These are phyloP conservation scores for Epizoanthus scotinus DNA, from an alignment of 92 coral and sea anemone genomes.

Conservation along the genomic window DNA sequence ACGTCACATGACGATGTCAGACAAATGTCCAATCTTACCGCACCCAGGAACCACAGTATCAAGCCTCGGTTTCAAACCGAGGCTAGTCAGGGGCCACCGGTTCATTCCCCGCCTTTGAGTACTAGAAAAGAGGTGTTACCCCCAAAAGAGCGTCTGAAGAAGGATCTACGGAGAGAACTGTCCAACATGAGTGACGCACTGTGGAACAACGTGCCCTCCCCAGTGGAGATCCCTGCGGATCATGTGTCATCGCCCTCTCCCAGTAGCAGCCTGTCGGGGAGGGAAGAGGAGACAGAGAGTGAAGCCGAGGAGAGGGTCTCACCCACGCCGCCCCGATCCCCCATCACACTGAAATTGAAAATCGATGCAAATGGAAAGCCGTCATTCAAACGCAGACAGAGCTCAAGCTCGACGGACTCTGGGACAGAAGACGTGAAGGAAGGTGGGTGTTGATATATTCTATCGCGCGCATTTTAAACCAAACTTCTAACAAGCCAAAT, in stretches of 20 bases:
- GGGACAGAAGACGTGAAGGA: constrained; percentile 77
- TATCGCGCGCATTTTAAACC: too few relatives aligned
- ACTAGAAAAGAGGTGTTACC: constrained; percentile 28
- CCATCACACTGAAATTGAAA: constrained; percentile 33
- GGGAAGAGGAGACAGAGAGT: constrained; percentile 19
- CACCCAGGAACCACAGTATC: not conserved
- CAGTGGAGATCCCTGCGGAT: not conserved
- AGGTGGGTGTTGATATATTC: constrained; percentile 43
- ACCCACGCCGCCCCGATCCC: constrained; percentile 24
- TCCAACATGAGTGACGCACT: not conserved
- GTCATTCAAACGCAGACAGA: constrained; percentile 55
- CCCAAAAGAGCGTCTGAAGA: constrained; percentile 30
- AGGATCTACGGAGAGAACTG: constrained; percentile 24
- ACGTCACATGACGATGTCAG: constrained; percentile 17
- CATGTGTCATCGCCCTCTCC: constrained; percentile 17
- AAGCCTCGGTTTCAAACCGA: not conserved
- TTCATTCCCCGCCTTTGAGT: constrained; percentile 10
- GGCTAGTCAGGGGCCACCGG: not conserved
- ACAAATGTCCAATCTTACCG: not conserved
- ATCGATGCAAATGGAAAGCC: constrained; percentile 29
- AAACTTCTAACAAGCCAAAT: too few relatives aligned
- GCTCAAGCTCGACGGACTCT: constrained; percentile 89
- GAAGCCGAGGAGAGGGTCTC: constrained; percentile 9
- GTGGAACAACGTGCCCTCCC: not conserved
- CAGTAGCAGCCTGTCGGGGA: constrained; percentile 19